A percentile compares a stretch with the other conserved stretches of the same genome.
Conservation (phyloP, 1,140 invertebrate genomes). For the Danaus plexippus region DNA sequence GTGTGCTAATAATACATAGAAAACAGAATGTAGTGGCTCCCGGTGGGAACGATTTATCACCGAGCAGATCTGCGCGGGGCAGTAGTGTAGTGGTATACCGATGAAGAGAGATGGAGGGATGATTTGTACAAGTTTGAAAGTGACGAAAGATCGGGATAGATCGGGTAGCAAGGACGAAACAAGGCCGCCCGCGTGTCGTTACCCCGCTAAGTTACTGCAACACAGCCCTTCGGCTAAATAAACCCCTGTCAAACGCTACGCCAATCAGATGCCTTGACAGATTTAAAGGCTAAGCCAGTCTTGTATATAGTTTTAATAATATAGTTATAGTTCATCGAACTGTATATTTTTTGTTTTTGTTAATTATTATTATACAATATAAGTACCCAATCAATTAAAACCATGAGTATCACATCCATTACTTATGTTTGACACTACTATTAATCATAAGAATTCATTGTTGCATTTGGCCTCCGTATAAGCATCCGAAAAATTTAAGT, state of each 20-base stretch:
- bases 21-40: conserved; percentile 48
- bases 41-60: conserved; percentile 55
- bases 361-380: too few relatives aligned
- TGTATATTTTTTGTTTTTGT: too few relatives aligned
- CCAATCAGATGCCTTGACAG: conserved; percentile 28
- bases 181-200: conserved; percentile 54
- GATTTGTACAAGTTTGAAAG: conserved; percentile 24
- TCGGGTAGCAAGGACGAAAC: conserved; percentile 53
- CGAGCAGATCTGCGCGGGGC: conserved; percentile 41
- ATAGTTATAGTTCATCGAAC: too few relatives aligned
- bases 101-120: conserved; percentile 28
- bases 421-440: conserved; percentile 15
- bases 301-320: too few relatives aligned
- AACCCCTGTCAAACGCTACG: conserved; percentile 29
- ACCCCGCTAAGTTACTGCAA: conserved; percentile 28
- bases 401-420: conserved; percentile 8
- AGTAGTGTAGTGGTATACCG: conserved; percentile 28
- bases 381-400: conserved; percentile 1
- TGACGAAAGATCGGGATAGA: conserved; percentile 22
- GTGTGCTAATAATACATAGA: conserved; percentile 32
- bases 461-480: conserved; percentile 16
- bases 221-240: conserved; percentile 20
- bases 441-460: conserved; percentile 18
- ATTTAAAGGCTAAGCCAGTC: background rate
- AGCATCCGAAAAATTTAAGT: background rate